phyloP scores from a whole-genome alignment of 2,113 vertebrate genomes.

The Taxidea taxus region DNA sequence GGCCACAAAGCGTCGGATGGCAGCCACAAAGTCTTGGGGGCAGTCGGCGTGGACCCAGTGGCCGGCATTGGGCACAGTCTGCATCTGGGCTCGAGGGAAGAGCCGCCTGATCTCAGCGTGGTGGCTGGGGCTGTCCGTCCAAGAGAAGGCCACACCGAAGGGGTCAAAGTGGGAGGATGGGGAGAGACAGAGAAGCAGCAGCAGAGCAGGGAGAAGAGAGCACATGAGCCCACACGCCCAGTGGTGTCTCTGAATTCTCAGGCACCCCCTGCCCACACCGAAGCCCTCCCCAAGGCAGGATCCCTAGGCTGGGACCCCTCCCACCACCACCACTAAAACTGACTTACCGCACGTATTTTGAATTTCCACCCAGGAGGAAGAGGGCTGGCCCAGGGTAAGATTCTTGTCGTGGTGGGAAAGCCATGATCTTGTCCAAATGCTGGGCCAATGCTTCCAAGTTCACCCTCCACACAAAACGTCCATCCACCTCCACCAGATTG shows the following conservation, averaged over 20 bases:
- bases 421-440: constrained; percentile 87
- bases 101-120: constrained; percentile 89
- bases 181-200: neutral
- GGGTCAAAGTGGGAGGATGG: neutral
- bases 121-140: constrained; percentile 84
- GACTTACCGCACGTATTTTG: constrained; percentile 90
- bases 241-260: neutral
- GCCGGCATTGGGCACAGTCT: constrained; percentile 89
- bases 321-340: rapidly evolving
- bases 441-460: constrained; percentile 91
- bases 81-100: constrained; percentile 88
- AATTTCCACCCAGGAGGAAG: constrained; percentile 93
- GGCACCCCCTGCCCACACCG: neutral
- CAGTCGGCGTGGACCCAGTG: constrained; percentile 92
- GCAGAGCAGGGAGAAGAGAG: neutral
- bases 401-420: constrained; percentile 86
- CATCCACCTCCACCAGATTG: constrained; percentile 91
- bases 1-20: constrained; percentile 87
- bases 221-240: neutral
- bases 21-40: constrained; percentile 90
- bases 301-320: neutral
- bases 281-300: neutral
- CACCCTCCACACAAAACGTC: constrained; percentile 89
- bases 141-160: neutral
- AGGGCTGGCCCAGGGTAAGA: constrained; percentile 89